Conservation (phyloP, 2,888 invertebrate genomes). For the Agrochola macilenta region DNA sequence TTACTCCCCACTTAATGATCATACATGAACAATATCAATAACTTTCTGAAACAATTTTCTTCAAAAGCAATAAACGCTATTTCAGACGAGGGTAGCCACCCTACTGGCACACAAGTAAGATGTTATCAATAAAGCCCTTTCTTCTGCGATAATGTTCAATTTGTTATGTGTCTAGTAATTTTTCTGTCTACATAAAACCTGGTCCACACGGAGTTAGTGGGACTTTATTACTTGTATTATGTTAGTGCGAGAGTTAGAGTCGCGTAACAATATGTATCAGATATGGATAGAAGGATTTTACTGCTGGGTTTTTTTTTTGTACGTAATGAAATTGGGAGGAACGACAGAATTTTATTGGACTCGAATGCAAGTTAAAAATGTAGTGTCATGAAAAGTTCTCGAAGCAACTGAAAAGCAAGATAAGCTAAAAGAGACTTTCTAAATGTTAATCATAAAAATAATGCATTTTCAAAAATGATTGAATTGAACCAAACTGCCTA, state of each 20-base stretch:
- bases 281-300: neutral
- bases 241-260: constrained; percentile 1
- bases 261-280: neutral
- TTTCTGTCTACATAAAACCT: constrained; percentile 15
- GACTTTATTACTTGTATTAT: constrained; percentile 12
- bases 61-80: constrained; percentile 28
- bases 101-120: constrained; percentile 11
- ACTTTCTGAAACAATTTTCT: constrained; percentile 30
- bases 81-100: constrained; percentile 15
- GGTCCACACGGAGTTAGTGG: constrained; percentile 6
- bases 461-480: neutral
- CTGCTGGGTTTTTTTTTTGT: neutral
- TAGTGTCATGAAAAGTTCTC: neutral
- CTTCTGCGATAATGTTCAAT: constrained; percentile 48
- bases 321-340: neutral
- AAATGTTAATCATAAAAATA: no score
- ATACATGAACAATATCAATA: constrained; percentile 23
- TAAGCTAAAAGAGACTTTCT: no score
- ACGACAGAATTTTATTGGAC: neutral
- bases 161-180: constrained; percentile 50
- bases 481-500: neutral
- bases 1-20: neutral
- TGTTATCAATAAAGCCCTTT: constrained; percentile 41
- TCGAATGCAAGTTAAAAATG: neutral
- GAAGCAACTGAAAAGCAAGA: neutral